A percentile compares a stretch with the other conserved stretches of the same genome.
Evolutionary conservation across 2,113 vertebrate species (phyloP).

Genomic region (Leucosticte australis): DNA sequence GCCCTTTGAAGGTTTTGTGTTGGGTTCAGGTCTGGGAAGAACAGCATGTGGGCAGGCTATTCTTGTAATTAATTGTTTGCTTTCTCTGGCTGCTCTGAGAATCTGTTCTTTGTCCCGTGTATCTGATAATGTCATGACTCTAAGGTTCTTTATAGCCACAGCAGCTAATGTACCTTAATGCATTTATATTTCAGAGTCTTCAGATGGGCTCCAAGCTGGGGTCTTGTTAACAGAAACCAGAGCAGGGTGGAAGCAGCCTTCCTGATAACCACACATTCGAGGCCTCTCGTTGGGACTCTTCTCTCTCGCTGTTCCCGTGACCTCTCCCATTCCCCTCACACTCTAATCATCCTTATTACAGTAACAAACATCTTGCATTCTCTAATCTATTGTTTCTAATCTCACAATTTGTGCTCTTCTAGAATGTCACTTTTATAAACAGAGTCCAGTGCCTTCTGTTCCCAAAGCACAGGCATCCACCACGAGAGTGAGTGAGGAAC

Average conservation of each 20-base stretch:
- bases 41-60: neutral
- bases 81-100: constrained; percentile 28
- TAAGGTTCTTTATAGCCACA: neutral
- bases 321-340: neutral
- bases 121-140: constrained; percentile 36
- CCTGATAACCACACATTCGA: neutral
- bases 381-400: constrained; percentile 16
- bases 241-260: constrained; percentile 20
- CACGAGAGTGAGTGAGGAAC: neutral
- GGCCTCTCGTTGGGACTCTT: neutral
- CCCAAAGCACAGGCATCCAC: neutral
- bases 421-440: neutral
- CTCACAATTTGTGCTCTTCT: neutral
- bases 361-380: constrained; percentile 2
- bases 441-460: neutral
- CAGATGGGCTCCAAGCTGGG: neutral
- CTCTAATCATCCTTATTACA: neutral
- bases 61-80: constrained; percentile 54
- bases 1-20: neutral
- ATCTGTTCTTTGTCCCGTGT: constrained; percentile 39
- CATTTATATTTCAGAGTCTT: constrained; percentile 11
- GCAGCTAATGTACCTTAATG: constrained; percentile 57
- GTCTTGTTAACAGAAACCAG: constrained; percentile 49
- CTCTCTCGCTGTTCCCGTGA: neutral
- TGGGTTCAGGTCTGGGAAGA: neutral